A percentile compares a stretch with the other conserved stretches of the same genome.
These are phyloP conservation scores for Callipepla californica DNA, from an alignment of 2,113 vertebrate genomes.

Conservation along the genomic window DNA sequence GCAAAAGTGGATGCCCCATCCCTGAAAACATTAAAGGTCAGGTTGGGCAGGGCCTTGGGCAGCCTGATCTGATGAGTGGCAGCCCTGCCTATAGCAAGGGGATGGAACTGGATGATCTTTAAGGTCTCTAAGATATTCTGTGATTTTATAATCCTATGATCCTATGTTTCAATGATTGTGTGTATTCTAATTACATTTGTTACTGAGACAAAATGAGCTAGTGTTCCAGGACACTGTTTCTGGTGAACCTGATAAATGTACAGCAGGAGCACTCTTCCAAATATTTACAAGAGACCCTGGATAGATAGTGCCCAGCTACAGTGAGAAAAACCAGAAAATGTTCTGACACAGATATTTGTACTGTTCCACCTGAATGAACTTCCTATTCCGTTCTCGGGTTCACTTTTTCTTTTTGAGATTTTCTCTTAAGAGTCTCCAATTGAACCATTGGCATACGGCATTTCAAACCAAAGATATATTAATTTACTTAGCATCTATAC, in stretches of 20 bases:
- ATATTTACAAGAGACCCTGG: neutral
- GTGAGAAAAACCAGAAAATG: neutral
- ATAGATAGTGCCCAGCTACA: neutral
- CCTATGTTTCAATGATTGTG: neutral
- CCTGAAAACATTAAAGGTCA: neutral
- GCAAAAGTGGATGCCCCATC: neutral
- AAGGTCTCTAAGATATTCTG: too few species aligned
- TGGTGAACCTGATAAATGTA: neutral
- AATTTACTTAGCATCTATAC: neutral
- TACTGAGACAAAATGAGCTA: neutral
- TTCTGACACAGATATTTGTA: neutral
- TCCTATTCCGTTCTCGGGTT: neutral
- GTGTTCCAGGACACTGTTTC: neutral
- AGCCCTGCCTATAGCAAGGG: neutral
- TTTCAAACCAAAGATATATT: neutral
- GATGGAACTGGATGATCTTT: neutral
- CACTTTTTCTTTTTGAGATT: neutral
- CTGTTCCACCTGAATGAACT: neutral
- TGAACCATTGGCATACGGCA: neutral
- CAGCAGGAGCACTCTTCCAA: neutral
- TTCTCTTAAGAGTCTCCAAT: neutral
- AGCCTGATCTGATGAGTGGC: neutral
- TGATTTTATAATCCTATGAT: neutral
- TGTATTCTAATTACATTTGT: neutral
- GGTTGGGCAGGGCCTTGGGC: neutral